These are phyloP conservation scores for Isoperla grammatica DNA, from an alignment of 2,888 invertebrate genomes.

Conservation along the genomic window DNA sequence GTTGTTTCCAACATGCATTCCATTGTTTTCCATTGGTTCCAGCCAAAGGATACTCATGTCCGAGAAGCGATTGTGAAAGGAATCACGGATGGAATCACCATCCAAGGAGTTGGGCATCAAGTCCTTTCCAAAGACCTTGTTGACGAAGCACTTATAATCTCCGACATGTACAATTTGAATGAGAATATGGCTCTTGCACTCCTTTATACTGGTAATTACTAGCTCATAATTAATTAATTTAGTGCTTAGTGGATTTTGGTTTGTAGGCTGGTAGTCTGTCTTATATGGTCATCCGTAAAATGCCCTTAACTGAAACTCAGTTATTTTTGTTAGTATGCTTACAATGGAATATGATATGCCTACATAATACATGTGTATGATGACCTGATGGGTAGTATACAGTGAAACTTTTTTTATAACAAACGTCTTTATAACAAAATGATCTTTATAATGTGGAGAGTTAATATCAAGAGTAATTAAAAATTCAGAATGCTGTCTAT, in stretches of 20 bases:
- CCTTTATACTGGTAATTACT: slow-evolving; percentile 61
- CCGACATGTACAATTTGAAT: slow-evolving; percentile 92
- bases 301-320: no score
- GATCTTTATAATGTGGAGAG: no score
- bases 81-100: slow-evolving; percentile 65
- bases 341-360: no score
- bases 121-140: slow-evolving; percentile 78
- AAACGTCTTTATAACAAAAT: no score
- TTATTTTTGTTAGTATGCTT: no score
- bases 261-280: not conserved
- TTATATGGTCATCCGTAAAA: no score
- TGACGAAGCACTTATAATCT: slow-evolving; percentile 88
- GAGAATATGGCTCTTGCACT: slow-evolving; percentile 86
- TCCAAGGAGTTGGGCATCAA: slow-evolving; percentile 68
- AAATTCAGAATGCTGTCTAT: no score
- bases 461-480: no score
- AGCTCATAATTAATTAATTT: not conserved
- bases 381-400: no score
- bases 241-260: not conserved
- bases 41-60: slow-evolving; percentile 74
- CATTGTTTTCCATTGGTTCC: slow-evolving; percentile 32
- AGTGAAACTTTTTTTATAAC: no score
- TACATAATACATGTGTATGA: no score
- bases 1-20: no score
- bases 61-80: slow-evolving; percentile 78